Percentiles rank a stretch among this genome's conserved stretches.
Evolutionary conservation across 2,797 vertebrate species (phyloP).

Genomic region (Hypotaenidia philippensis): DNA sequence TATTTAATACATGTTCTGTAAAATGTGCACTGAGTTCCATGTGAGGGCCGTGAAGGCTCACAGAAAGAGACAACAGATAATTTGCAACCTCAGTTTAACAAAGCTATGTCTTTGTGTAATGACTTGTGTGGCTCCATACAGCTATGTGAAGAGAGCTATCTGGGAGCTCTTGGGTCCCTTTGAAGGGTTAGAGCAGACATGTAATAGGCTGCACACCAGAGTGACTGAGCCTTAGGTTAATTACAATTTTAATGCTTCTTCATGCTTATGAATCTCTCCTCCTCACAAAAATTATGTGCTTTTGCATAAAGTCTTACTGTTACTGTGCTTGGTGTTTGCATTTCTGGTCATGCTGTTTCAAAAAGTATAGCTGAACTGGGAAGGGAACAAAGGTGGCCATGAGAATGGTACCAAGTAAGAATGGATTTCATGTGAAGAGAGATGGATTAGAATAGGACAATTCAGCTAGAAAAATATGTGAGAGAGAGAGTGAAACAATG

Average conservation of each 20-base stretch:
- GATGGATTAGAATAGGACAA: not conserved
- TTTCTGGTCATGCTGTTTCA: not conserved
- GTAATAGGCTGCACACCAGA: not conserved
- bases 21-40: not conserved
- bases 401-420: not conserved
- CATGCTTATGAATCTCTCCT: not conserved
- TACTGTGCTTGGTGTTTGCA: not conserved
- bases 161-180: not conserved
- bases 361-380: not conserved
- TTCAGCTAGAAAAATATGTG: not conserved
- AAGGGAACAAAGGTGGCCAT: not conserved
- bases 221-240: not conserved
- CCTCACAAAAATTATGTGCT: not conserved
- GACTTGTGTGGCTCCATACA: not conserved
- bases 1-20: not conserved
- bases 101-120: not conserved
- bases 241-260: not conserved
- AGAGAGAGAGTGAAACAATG: not conserved
- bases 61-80: not conserved
- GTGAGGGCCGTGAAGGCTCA: not conserved
- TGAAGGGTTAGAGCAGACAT: not conserved
- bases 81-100: not conserved
- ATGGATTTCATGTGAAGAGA: not conserved
- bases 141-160: not conserved
- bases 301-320: not conserved